Conservation (phyloP, 2,797 vertebrate genomes). For the Euphonia xanthogaster region DNA sequence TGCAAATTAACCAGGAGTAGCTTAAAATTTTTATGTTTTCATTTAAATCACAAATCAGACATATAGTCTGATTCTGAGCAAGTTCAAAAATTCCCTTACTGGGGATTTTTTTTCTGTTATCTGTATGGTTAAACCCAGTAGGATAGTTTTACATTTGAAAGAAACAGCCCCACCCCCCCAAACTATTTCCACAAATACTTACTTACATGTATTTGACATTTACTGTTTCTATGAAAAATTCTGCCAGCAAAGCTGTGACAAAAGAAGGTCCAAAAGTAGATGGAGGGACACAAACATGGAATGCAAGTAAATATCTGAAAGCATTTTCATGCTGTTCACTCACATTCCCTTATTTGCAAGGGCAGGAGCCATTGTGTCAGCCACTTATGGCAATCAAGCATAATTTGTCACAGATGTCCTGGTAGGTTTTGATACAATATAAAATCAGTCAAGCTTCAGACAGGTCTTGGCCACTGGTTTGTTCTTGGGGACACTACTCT, state of each 20-base stretch:
- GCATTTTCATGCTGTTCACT: not conserved
- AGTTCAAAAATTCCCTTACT: not conserved
- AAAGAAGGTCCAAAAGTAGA: not conserved
- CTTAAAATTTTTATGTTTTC: not conserved
- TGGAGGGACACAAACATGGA: not conserved
- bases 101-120: not conserved
- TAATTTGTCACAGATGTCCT: not conserved
- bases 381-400: not conserved
- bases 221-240: not conserved
- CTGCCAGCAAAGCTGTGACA: not conserved
- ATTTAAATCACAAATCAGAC: constrained; percentile 5
- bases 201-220: not conserved
- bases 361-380: not conserved
- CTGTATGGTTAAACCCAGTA: not conserved
- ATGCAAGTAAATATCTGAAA: not conserved
- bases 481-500: not conserved
- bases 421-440: not conserved
- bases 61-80: not conserved
- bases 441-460: not conserved
- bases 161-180: fast-evolving
- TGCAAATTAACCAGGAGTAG: not conserved
- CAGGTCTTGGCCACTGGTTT: not conserved
- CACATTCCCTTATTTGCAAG: not conserved
- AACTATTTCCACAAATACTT: not conserved
- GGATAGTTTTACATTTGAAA: not conserved